phyloP scores from a whole-genome alignment of 2,797 vertebrate genomes.

The Buceros bicornis region DNA sequence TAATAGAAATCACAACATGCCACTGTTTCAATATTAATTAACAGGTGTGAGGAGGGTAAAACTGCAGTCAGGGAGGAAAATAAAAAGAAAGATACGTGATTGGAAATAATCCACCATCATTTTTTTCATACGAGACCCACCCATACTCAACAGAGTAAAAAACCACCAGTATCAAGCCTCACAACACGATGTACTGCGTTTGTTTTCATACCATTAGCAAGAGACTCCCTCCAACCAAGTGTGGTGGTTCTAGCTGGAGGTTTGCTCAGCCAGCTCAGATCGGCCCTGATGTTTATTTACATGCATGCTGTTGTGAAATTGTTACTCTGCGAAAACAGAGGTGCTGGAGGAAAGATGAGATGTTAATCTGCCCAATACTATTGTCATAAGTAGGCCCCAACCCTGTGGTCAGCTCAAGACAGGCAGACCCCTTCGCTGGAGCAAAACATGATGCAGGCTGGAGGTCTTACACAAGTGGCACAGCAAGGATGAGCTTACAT shows the following conservation, averaged over 20 bases:
- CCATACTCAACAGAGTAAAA: not conserved
- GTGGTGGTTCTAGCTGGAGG: constrained; percentile 6
- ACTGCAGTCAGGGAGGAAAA: not conserved
- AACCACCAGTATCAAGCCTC: not conserved
- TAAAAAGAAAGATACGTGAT: not conserved
- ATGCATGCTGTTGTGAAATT: constrained; percentile 13
- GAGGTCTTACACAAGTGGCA: constrained; percentile 35
- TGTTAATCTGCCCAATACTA: not conserved
- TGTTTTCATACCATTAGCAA: not conserved
- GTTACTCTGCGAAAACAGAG: not conserved
- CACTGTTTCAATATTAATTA: not conserved
- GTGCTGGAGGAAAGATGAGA: not conserved
- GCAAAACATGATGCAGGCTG: not conserved
- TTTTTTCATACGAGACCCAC: not conserved
- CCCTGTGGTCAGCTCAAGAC: not conserved
- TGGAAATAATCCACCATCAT: not conserved
- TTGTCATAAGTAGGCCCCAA: not conserved
- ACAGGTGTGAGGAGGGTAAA: not conserved
- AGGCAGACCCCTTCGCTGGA: not conserved
- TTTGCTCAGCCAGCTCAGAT: constrained; percentile 4
- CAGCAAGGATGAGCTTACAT: constrained; percentile 13
- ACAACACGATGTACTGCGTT: not conserved
- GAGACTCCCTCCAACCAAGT: not conserved
- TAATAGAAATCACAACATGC: not conserved
- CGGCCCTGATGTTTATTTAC: constrained; percentile 37